Evolutionary conservation across 2,797 vertebrate species (phyloP), one percentile per base, ranked within the genome.

Genomic region (Sebastes hubbsi): DNA sequence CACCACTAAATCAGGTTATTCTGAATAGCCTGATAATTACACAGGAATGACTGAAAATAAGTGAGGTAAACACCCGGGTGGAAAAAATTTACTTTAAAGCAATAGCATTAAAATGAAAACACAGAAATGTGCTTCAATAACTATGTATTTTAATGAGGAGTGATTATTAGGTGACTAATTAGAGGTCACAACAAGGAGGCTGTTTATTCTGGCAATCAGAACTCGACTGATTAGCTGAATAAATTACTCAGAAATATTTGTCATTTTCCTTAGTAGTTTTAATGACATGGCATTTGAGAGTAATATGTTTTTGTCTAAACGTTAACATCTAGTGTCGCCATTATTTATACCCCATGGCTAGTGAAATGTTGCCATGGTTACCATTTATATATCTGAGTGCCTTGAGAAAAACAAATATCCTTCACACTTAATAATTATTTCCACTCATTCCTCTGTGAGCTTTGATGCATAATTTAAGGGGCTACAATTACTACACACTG

Each of bases 301-400:
- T 24, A 24, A 61, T 59, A 2, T n/a, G n/a, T 55, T 67, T 56
- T 59, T 60, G 42, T 81, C 8, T 58, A 16, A 65, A 70, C 42
- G 7, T 29, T 30, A 58, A 65, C 30, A 24, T 62, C 18, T 75
- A n/a, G 24, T 22, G 5, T 42, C 1, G 1, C 20, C 9, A 30
- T 49, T 13, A n/a, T 79, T 46, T 49, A 75, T n/a, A 36, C 46
- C 27, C 20, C 13, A 42, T 30, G 18, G 38, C 29, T 12, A 46
- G 8, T 46, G 32, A 62, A 70, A 65, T 14, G 65, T 81, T 79
- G 27, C 66, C 61, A 76, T 77, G 63, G 78, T 81, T 68, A 54
- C 64, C 24, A 34, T 71, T 71, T 67, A 60, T 72, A 66, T 52
- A 61, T 64, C 11, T 18, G 34, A 27, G 10, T 27, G 29, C 25